Evolutionary conservation across 2,888 invertebrate genomes (phyloP), one percentile per base, ranked within the genome.

Genomic region (Myopa testacea): DNA sequence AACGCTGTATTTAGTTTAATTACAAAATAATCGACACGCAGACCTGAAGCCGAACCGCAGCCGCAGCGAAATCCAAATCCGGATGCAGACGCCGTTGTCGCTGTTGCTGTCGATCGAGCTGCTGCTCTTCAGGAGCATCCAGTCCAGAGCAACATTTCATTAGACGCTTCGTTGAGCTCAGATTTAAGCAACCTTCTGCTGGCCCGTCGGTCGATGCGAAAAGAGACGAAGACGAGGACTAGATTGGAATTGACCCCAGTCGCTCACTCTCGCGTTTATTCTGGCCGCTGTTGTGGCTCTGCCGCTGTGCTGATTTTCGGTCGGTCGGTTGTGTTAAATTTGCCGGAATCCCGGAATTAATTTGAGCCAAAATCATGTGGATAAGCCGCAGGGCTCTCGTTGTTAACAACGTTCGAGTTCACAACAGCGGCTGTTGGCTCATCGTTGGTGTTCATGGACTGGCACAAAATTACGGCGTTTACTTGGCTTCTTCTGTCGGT

Each of bases 1-100:
- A 45, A 65, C 67, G 55, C 52, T 55, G 74, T 37, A 67, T 75
- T 75, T 75, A 50, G 50, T 75, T 75, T 75, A 75, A 75, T 65
- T 75, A 75, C 65, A 75, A 75, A 75, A 75, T 75, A 75, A 75
- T 75, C 74, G 50, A 52, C 50, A n/a, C 14, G 5, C 68, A 50
- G n/a, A 58, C 3, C 65, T 26, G 38, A 65, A 65, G 45, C 45
- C n/a, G 40, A 40, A 67, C 16, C 19, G 38, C 16, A n/a, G 38
- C 67, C 38, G 14, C 16, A 67, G 38, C n/a, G n/a, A 16, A 16
- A 10, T 7, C 12, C 58, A 4, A 58, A 58, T 5, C 10, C n/a
- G 60, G 19, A 60, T 14, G 19, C 16, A 5, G 19, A 60, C n/a
- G 68, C 67, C 52, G 71, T 12, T 34, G n/a, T n/a, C n/a, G n/a